These are phyloP conservation scores for Eupsilia transversa DNA, from an alignment of 2,888 invertebrate species.

Conservation along the genomic window DNA sequence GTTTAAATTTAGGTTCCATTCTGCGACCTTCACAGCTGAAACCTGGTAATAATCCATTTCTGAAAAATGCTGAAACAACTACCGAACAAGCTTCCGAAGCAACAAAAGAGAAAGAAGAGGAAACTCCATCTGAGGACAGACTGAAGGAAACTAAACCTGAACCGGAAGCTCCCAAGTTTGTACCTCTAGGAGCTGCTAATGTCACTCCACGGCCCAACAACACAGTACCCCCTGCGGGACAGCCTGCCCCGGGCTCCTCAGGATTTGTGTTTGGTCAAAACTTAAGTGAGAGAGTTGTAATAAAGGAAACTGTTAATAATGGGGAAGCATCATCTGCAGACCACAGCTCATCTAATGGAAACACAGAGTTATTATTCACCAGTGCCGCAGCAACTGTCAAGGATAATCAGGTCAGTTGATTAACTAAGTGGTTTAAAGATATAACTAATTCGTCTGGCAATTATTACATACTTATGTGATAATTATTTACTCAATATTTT, in stretches of 20 bases:
- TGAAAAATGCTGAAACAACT: conserved; percentile 75
- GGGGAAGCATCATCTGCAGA: conserved; percentile 82
- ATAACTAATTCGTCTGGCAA: conserved; percentile 22
- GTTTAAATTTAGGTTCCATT: conserved; percentile 79
- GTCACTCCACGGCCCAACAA: conserved; percentile 82
- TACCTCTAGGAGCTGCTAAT: conserved; percentile 84
- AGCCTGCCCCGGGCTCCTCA: conserved; percentile 83
- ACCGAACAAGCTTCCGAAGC: conserved; percentile 67
- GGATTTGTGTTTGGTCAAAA: conserved; percentile 98
- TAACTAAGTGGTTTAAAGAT: conserved; percentile 9
- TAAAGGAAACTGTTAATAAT: conserved; percentile 90
- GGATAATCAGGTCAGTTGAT: conserved; percentile 82
- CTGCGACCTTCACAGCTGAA: conserved; percentile 86
- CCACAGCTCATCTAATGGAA: conserved; percentile 90
- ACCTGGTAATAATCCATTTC: conserved; percentile 83
- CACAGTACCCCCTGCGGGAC: conserved; percentile 87
- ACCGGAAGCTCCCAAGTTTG: conserved; percentile 85
- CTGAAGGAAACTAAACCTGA: conserved; percentile 78
- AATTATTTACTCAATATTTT: neutral
- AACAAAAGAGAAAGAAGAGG: conserved; percentile 72
- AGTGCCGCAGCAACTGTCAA: conserved; percentile 92
- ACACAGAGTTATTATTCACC: conserved; percentile 93
- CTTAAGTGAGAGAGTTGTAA: conserved; percentile 95
- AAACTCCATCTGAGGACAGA: conserved; percentile 74
- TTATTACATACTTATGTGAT: neutral